These are phyloP conservation scores for Chromoteleia sp. DNA, from an alignment of 2,888 invertebrate genomes.

Conservation along the genomic window DNA sequence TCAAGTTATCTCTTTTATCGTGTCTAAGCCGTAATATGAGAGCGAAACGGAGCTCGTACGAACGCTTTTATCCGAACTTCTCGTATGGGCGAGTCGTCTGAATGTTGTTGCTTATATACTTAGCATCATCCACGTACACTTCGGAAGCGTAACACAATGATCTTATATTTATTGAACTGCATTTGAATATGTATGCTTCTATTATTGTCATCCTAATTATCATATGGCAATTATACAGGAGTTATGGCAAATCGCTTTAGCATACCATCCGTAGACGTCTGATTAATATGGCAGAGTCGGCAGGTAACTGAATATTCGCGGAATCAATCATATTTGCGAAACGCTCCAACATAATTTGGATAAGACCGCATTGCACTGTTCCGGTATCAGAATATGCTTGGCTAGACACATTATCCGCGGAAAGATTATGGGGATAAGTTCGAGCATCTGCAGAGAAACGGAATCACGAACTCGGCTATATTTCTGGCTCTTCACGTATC, in stretches of 20 bases:
- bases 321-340: constrained; percentile 75
- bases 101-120: constrained; percentile 59
- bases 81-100: constrained; percentile 49
- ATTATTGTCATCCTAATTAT: constrained; percentile 71
- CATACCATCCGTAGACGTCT: constrained; percentile 70
- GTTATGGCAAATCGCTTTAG: constrained; percentile 69
- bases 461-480: constrained; percentile 53
- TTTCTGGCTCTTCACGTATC: constrained; percentile 51
- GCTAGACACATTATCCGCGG: constrained; percentile 60
- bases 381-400: constrained; percentile 68
- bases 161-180: constrained; percentile 65
- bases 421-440: constrained; percentile 68
- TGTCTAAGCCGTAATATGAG: constrained; percentile 9
- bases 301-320: constrained; percentile 72
- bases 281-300: constrained; percentile 74
- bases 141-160: constrained; percentile 61
- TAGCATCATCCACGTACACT: constrained; percentile 35
- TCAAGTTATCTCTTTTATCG: neutral
- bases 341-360: constrained; percentile 68
- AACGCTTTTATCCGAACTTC: constrained; percentile 54
- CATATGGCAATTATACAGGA: constrained; percentile 70
- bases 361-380: constrained; percentile 66
- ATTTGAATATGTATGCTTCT: constrained; percentile 67
- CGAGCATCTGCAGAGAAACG: constrained; percentile 50
- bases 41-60: constrained; percentile 9